A percentile compares a stretch with the other conserved stretches of the same genome.
These are phyloP conservation scores for Coracopsis vasa DNA, from an alignment of 2,113 vertebrate species.

Conservation along the genomic window DNA sequence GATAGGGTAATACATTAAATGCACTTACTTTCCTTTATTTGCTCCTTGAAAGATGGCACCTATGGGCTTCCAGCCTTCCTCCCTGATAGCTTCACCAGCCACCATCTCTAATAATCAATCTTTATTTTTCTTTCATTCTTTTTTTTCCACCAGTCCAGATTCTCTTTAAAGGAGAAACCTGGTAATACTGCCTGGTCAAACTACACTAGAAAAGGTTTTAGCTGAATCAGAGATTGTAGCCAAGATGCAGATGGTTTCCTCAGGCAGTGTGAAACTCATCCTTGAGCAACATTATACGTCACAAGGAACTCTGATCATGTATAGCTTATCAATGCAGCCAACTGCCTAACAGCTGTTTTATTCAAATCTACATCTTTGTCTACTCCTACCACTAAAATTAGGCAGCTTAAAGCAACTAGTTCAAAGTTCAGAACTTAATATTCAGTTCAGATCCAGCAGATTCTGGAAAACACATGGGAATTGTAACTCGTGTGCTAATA, in stretches of 20 bases:
- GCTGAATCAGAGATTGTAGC: background rate
- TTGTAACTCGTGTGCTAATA: conserved; percentile 75
- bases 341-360: conserved; percentile 54
- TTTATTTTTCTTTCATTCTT: background rate
- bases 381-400: conserved; percentile 68
- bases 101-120: background rate
- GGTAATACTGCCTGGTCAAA: background rate
- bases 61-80: background rate
- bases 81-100: background rate
- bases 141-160: background rate
- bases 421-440: conserved; percentile 71
- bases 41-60: background rate
- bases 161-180: background rate
- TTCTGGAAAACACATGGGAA: conserved; percentile 74
- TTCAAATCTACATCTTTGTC: conserved; percentile 59
- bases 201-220: background rate
- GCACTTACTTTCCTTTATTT: background rate
- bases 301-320: conserved; percentile 22
- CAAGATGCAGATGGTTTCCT: background rate
- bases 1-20: background rate
- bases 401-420: conserved; percentile 67
- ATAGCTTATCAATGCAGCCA: conserved; percentile 43
- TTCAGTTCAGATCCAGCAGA: conserved; percentile 64
- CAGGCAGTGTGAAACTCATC: background rate
- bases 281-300: background rate